Base-by-base conservation (phyloP, 2,888 invertebrate species). In the Xanthia icteritia region DNA sequence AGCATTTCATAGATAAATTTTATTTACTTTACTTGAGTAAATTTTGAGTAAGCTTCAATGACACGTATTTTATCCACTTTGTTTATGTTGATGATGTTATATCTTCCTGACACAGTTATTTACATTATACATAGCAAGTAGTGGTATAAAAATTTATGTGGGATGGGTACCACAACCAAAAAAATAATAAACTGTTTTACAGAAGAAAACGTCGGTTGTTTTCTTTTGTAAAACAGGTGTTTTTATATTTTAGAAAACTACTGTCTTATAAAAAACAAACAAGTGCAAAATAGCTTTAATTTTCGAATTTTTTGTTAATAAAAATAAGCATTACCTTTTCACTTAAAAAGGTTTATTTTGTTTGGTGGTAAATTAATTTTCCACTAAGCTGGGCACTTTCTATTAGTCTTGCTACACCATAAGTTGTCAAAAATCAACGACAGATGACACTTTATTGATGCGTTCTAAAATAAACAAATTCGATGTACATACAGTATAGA, bases 401-500 rank as follows among this genome's bases (percentile, higher is more conserved):
- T 60, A 73, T 61, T 60, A 51, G 13, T 20, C 39, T 60, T 67
- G 72, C 70, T 20, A 76, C 79, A 79, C 76, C 39, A 4, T 2
- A 45, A 27, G 54, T 77, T 73, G 39, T 45, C n/a, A 58, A 39
- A 63, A 65, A 76, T 75, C 61, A 73, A 61, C 68, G 65, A 66
- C 67, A 88, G 83, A 79, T 83, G 85, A 82, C 87, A 86, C 77
- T 77, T 58, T 79, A 76, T 39, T 27, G 70, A 68, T 63, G 85
- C 81, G 85, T 85, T 83, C 88, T n/a, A 54, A 67, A n/a, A 48
- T 48, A 65, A 36, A 36, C 9, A 75, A 48, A 51, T n/a, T 39
- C 9, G 9, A 23, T 51, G 20, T 15, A 9, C n/a, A n/a, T n/a
- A 39, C 1, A 42, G 5, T 42, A 39, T 65, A 3, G 2, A 5